Evolutionary conservation across 2,797 vertebrate genomes (phyloP).

Genomic region (Tamandua tetradactyla): DNA sequence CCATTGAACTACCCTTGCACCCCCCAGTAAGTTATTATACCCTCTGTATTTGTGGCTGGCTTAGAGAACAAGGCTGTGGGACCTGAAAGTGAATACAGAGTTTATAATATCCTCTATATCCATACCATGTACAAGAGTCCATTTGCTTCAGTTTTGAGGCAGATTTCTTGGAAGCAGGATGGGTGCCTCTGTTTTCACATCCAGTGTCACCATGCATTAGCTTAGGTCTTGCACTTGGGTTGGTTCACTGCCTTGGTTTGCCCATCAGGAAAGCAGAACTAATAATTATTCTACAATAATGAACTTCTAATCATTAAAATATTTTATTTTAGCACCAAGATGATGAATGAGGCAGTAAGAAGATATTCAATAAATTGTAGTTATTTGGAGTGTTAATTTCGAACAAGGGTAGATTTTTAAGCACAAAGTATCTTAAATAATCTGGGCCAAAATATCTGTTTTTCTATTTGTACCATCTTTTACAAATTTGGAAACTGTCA

Average conservation of each 20-base stretch:
- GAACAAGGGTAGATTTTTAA: not conserved
- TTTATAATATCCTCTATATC: not conserved
- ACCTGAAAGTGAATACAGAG: not conserved
- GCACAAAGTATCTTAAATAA: not conserved
- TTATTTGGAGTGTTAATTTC: not conserved
- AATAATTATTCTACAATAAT: not conserved
- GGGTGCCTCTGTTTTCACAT: not conserved
- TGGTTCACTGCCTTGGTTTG: not conserved
- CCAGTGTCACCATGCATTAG: not conserved
- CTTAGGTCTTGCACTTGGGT: not conserved
- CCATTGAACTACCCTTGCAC: no score
- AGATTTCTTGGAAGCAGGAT: not conserved
- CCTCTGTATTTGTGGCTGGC: not conserved
- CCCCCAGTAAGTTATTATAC: no score
- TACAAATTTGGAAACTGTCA: not conserved
- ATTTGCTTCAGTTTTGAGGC: not conserved
- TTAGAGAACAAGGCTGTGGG: not conserved
- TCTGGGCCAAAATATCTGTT: not conserved
- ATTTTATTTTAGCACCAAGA: not conserved
- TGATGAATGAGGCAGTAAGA: not conserved
- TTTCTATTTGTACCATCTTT: not conserved
- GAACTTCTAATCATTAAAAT: not conserved
- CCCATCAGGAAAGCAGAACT: not conserved
- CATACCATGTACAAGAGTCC: not conserved
- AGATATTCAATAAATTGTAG: not conserved